phyloP scores from a whole-genome alignment of 2,888 invertebrate genomes.

The Pilophorus perplexus region DNA sequence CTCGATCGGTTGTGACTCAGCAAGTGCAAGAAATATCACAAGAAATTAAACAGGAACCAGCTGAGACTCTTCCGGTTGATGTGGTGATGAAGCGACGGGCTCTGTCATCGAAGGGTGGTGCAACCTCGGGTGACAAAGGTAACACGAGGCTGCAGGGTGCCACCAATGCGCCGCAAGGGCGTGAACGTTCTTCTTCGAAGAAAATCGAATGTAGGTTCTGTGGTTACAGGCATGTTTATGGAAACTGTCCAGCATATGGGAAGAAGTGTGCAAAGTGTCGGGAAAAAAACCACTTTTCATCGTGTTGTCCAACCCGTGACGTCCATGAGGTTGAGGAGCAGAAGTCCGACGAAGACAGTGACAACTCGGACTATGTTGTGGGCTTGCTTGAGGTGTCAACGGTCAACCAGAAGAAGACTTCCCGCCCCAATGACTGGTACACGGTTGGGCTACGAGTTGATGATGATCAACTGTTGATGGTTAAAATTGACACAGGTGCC shows the following conservation, averaged over 20 bases:
- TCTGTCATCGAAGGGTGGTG: background rate
- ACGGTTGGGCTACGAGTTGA: background rate
- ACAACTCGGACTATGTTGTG: background rate
- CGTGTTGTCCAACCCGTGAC: background rate
- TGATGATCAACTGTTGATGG: background rate
- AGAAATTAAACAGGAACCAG: background rate
- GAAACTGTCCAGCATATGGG: conserved; percentile 1
- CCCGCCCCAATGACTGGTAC: background rate
- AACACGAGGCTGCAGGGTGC: background rate
- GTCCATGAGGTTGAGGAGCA: background rate
- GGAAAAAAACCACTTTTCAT: conserved; percentile 8
- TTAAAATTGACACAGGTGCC: conserved; percentile 3
- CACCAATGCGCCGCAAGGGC: background rate
- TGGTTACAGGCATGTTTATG: background rate
- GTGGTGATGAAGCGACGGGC: background rate
- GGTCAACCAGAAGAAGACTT: background rate
- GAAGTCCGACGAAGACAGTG: background rate
- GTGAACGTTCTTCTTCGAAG: background rate
- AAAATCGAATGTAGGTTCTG: conserved; percentile 1
- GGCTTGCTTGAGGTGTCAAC: background rate
- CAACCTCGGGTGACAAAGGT: background rate
- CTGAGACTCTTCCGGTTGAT: background rate
- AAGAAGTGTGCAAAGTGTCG: background rate
- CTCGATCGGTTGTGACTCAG: background rate
- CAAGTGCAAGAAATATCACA: conserved; percentile 1